These are phyloP conservation scores for Pelobates cultripes DNA, from an alignment of 2,797 vertebrate species.

Conservation along the genomic window DNA sequence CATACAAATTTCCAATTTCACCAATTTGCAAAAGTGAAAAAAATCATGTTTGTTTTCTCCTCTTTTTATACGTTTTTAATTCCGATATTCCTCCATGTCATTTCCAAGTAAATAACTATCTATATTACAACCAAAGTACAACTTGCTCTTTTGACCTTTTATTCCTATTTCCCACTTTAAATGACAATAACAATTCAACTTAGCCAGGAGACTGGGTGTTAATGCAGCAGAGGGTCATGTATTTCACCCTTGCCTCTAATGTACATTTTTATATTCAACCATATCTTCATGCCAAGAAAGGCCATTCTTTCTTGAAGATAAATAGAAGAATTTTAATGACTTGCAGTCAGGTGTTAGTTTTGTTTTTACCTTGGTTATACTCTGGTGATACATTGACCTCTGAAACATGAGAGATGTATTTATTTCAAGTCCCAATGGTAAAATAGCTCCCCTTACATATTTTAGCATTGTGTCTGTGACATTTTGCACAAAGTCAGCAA, in stretches of 20 bases:
- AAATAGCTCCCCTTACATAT: slow-evolving; percentile 55
- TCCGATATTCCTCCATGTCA: not conserved
- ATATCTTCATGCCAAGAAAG: slow-evolving; percentile 46
- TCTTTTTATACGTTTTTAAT: not conserved
- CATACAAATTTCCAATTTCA: no score
- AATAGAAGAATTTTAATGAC: slow-evolving; percentile 65
- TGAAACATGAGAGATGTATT: slow-evolving; percentile 29
- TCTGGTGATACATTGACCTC: slow-evolving; percentile 65
- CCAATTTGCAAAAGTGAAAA: no score
- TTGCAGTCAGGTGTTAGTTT: slow-evolving; percentile 61
- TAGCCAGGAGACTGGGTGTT: slow-evolving; percentile 22
- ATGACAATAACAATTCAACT: slow-evolving; percentile 45
- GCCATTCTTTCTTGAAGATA: slow-evolving; percentile 50
- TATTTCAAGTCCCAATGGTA: slow-evolving; percentile 55
- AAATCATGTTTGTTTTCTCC: no score
- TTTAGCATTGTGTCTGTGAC: slow-evolving; percentile 60
- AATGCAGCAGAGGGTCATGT: slow-evolving; percentile 51
- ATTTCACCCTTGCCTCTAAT: slow-evolving; percentile 59
- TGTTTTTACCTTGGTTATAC: slow-evolving; percentile 60
- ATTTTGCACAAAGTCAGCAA: slow-evolving; percentile 51
- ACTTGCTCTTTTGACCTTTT: slow-evolving; percentile 51
- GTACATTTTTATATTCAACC: slow-evolving; percentile 42
- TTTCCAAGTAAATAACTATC: not conserved
- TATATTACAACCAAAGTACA: not conserved
- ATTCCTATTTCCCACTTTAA: slow-evolving; percentile 25